Conservation (phyloP, 2,113 vertebrate genomes). For the Mesocricetus auratus region DNA sequence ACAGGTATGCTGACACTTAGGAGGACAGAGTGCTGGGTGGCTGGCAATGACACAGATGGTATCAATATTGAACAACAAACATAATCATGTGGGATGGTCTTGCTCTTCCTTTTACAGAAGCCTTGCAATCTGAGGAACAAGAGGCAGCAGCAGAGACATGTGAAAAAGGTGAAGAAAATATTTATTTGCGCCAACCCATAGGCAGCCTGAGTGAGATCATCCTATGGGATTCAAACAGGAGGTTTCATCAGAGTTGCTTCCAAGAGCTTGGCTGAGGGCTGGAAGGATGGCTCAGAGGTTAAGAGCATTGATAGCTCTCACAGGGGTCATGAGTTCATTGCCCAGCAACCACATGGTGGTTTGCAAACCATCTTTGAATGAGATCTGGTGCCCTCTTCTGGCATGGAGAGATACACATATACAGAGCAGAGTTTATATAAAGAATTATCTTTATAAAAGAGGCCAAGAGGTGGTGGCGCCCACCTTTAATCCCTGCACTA, state of each 20-base stretch:
- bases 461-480: too few relatives aligned
- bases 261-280: too few relatives aligned
- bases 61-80: not conserved
- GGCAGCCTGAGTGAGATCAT: not conserved
- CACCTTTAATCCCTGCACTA: too few relatives aligned
- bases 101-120: not conserved
- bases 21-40: too few relatives aligned
- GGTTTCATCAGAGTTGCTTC: too few relatives aligned
- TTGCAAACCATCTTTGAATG: not conserved
- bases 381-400: not conserved
- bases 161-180: not conserved
- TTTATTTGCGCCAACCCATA: not conserved
- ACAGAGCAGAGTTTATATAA: too few relatives aligned
- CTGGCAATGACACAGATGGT: too few relatives aligned
- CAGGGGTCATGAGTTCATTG: not conserved
- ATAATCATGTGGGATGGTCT: not conserved
- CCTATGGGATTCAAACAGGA: too few relatives aligned
- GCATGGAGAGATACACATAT: too few relatives aligned
- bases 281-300: not conserved
- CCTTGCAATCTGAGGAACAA: not conserved
- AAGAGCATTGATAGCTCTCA: not conserved
- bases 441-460: too few relatives aligned
- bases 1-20: too few relatives aligned
- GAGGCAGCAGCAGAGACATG: rapidly evolving
- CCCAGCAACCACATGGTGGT: not conserved